These are phyloP conservation scores for Motacilla alba DNA, from an alignment of 2,113 vertebrate species.

Conservation along the genomic window DNA sequence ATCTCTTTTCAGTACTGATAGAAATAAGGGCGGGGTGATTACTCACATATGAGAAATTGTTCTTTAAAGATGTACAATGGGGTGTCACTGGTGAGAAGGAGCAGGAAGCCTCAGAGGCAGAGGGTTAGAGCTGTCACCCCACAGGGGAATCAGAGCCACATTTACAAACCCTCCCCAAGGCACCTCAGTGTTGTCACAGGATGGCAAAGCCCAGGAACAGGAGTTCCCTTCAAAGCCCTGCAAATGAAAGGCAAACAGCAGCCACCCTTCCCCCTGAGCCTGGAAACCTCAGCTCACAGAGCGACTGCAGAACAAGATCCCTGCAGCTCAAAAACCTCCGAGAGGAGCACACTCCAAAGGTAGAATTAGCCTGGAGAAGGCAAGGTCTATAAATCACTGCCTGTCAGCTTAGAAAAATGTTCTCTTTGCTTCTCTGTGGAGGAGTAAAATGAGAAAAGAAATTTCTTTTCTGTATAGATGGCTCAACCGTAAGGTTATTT, in stretches of 20 bases:
- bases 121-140: neutral
- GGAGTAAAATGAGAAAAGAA: neutral
- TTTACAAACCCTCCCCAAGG: neutral
- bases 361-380: neutral
- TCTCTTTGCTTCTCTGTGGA: conserved; percentile 18
- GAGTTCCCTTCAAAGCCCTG: neutral
- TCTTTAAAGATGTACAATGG: neutral
- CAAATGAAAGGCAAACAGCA: neutral
- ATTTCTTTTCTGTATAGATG: conserved; percentile 9
- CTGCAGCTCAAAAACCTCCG: neutral
- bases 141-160: neutral
- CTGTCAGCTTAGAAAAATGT: conserved; percentile 16
- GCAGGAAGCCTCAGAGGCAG: neutral
- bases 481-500: conserved; percentile 15
- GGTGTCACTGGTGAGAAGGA: neutral
- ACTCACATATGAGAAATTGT: neutral
- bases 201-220: neutral
- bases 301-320: neutral
- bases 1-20: neutral
- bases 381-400: neutral
- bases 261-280: neutral
- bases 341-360: neutral
- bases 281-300: neutral
- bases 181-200: neutral
- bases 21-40: neutral